A percentile compares a stretch with the other conserved stretches of the same genome.
Evolutionary conservation across 2,113 vertebrate genomes (phyloP).

Genomic region (Tyrannus savana): DNA sequence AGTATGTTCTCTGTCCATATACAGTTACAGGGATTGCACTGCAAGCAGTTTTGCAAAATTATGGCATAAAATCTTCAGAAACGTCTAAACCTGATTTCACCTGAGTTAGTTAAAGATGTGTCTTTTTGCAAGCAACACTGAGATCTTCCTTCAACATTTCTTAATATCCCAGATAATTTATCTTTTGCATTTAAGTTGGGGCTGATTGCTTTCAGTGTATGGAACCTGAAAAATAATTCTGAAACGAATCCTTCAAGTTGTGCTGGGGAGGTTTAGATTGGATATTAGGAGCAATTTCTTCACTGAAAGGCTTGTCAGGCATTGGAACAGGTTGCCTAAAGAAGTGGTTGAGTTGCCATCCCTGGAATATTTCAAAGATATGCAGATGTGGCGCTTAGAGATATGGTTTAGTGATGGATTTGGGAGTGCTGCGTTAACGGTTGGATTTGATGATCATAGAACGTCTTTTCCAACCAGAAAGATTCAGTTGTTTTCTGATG

Average conservation of each 20-base stretch:
- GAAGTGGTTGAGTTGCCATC: neutral
- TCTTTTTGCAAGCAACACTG: neutral
- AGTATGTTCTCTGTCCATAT: neutral
- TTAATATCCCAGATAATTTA: neutral
- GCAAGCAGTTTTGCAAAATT: neutral
- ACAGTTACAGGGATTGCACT: neutral
- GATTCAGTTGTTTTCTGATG: neutral
- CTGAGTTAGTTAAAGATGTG: neutral
- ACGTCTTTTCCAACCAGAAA: neutral
- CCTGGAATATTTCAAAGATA: neutral
- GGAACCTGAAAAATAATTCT: neutral
- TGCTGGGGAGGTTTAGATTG: neutral
- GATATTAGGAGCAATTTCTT: neutral
- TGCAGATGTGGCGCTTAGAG: neutral
- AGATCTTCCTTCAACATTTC: neutral
- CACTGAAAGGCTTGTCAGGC: neutral
- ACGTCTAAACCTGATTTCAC: neutral
- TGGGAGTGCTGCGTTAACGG: neutral
- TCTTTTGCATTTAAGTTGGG: neutral
- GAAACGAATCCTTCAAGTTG: neutral
- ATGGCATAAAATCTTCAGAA: neutral
- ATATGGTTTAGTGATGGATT: too few relatives aligned
- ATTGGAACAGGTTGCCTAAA: neutral
- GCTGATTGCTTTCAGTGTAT: neutral
- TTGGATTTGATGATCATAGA: neutral